Evolutionary conservation across 2,888 invertebrate genomes (phyloP).

Genomic region (Macrosoma leucophasiata): DNA sequence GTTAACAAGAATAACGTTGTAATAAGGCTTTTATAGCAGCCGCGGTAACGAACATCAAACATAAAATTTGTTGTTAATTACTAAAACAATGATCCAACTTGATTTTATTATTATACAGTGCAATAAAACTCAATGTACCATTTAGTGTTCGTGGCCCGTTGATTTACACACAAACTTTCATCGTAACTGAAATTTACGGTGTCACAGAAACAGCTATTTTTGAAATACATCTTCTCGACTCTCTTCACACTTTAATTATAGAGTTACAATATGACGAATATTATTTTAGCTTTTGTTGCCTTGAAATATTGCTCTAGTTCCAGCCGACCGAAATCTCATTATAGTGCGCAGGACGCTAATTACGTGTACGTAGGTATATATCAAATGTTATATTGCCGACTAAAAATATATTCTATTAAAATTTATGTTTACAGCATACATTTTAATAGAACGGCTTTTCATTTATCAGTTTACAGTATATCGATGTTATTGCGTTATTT

Average conservation of each 20-base stretch:
- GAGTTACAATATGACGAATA: constrained; percentile 61
- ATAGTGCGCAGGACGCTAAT: constrained; percentile 27
- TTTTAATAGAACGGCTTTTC: no score
- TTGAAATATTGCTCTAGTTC: constrained; percentile 48
- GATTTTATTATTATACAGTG: constrained; percentile 53
- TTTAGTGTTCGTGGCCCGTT: constrained; percentile 48
- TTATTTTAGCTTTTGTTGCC: constrained; percentile 50
- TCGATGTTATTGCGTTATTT: no score
- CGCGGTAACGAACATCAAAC: no score
- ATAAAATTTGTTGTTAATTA: constrained; percentile 42
- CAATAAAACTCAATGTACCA: constrained; percentile 63
- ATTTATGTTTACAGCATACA: no score
- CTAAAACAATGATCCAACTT: constrained; percentile 39
- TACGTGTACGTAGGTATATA: constrained; percentile 11
- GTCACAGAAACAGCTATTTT: constrained; percentile 62
- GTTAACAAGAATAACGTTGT: no score
- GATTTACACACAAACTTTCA: constrained; percentile 62
- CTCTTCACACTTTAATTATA: constrained; percentile 69
- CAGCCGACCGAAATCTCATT: constrained; percentile 29
- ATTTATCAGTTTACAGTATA: no score
- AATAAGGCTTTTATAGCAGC: no score
- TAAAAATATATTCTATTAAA: no score
- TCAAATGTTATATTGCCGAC: no score
- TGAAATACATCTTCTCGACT: constrained; percentile 55
- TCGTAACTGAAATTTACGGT: constrained; percentile 66